Evolutionary conservation across 2,113 vertebrate species (phyloP), one percentile per base, ranked within the genome.

Genomic region (Lepus americanus): DNA sequence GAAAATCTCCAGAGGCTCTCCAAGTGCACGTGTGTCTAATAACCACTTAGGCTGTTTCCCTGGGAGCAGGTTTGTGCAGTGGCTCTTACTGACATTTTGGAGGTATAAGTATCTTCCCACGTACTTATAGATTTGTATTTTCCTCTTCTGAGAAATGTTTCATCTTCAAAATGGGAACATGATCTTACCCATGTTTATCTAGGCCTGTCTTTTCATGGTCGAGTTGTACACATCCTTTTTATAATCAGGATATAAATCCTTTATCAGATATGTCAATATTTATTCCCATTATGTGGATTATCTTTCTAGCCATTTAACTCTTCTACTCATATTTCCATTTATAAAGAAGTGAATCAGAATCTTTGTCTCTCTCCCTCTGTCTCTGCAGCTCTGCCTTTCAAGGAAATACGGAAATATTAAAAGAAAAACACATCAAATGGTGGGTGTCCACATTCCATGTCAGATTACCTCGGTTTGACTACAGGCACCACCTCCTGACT

Each of bases 171-270:
- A 59, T 51, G 33, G 67, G 73, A 29, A 79, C 79, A 51, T 31
- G 12, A 25, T 53, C 64, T 88, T 29, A 29, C 59, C 33, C 12
- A 39, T 87, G 53, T 77, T 39, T 29, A 11, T 17, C 55, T 39
- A 11, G 44, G 14, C 9, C 36, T 81, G 17, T 59, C n/a, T 80
- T 80, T 61, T 55, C 14, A 64, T 55, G 39, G 33, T 31, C 89
- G 79, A 92, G 9, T 79, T 64, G 4, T 79, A 84, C 84, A 85
- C 44, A 27, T 78, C 72, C 23, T 81, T 80, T 90, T 67, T 39
- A 55, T 63, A 39, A 63, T 87, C 49, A 92, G 22, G 51, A 83
- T 83, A 70, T 5, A 89, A 72, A 51, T 83, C n/a, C 19, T 63
- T 85, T 73, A 78, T 66, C 53, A 64, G 53, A 84, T 53, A 61